Evolutionary conservation across 2,113 vertebrate species (phyloP).

Genomic region (Oxygymnocypris stewartii): DNA sequence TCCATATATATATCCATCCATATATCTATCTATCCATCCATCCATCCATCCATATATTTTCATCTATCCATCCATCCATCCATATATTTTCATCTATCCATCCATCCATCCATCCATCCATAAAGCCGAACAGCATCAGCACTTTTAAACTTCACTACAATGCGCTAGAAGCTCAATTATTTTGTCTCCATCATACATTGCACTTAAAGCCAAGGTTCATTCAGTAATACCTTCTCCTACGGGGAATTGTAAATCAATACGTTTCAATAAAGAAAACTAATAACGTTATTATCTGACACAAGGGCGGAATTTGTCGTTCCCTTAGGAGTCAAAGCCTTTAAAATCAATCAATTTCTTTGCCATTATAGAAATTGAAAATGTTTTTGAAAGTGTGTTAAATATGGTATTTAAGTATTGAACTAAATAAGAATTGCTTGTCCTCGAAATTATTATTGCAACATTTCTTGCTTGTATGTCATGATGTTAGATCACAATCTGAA

Average conservation of each 20-base stretch:
- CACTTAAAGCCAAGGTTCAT: conserved; percentile 17
- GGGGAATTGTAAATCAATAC: conserved; percentile 56
- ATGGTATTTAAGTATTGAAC: background rate
- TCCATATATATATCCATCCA: too few relatives aligned
- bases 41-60: too few relatives aligned
- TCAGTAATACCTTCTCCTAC: conserved; percentile 21
- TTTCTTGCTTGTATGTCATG: background rate
- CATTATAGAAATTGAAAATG: conserved; percentile 51
- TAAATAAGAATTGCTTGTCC: background rate
- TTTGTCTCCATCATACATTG: background rate
- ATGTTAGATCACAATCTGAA: background rate
- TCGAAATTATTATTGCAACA: background rate
- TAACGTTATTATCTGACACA: conserved; percentile 46
- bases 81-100: too few relatives aligned
- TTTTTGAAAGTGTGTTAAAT: conserved; percentile 1
- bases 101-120: background rate
- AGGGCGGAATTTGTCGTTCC: conserved; percentile 50
- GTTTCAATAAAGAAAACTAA: conserved; percentile 56
- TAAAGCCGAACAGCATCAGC: background rate
- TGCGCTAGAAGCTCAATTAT: background rate
- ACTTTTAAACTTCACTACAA: background rate
- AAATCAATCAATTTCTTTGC: conserved; percentile 46
- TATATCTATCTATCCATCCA: too few relatives aligned
- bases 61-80: too few relatives aligned
- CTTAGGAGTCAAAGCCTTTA: conserved; percentile 39